Evolutionary conservation across 2,888 invertebrate species (phyloP), one percentile per base, ranked within the genome.

Genomic region (Brachyptera risi): DNA sequence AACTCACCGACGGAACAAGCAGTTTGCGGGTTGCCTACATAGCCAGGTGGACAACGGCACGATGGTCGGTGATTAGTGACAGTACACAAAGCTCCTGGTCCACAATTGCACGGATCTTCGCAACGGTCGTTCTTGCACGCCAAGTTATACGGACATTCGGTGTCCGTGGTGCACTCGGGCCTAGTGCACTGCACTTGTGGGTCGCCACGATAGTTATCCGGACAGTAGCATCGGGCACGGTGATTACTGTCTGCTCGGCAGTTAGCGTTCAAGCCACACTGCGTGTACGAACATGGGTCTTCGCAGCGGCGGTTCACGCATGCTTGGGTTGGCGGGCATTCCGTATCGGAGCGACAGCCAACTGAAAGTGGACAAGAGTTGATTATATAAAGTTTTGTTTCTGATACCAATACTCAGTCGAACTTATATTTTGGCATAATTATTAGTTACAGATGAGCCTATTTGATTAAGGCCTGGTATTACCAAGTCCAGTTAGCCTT

Each of bases 41-140:
- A 90, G 15, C 91, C 92, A 47, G 90, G 84, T 38, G 91, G 89
- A 73, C 94, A 94, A 68, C 86, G 83, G 69, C 94, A 94, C 56
- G 82, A 79, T 1, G 92, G 84, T 59, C 79, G 76, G 73, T 94
- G 94, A 66, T 90, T 86, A 58, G 82, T 79, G 3, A 92, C 91
- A 1, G 80, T 82, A 69, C 95, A 95, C 63, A 85, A 79, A 1
- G 93, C 90, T 9, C 81, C 82, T 4, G 80, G 76, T n/a, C 90
- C 90, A 72, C 93, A 94, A 58, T 87, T 83, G 74, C 94, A 95
- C 5, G 93, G 93, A 77, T 90, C 86, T 69, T 84, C 84, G 71
- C 95, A 96, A 62, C 82, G 83, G 69, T 87, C 87, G 67, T 85
- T 85, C 65, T 82, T 79, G 70, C 95, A 95, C 7, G 91, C 87